Evolutionary conservation across 2,888 invertebrate genomes (phyloP).

Genomic region (Aporophyla nigra): DNA sequence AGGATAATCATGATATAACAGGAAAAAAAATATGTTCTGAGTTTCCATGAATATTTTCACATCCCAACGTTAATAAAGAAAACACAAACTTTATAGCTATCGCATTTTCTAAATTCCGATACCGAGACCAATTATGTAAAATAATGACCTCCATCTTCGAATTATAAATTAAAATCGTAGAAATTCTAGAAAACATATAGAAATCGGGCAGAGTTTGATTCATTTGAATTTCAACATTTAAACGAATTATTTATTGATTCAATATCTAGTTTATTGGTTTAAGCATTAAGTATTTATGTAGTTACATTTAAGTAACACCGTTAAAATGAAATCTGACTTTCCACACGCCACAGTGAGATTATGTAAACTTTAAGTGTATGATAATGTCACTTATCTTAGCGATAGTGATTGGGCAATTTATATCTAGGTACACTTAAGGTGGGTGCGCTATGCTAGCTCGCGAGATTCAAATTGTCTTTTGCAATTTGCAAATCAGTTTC

Average conservation of each 20-base stretch:
- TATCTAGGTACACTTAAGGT: background rate
- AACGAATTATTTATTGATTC: background rate
- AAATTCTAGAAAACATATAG: constrained; percentile 25
- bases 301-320: background rate
- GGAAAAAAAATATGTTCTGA: background rate
- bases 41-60: background rate
- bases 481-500: too few species aligned
- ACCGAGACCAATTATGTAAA: constrained; percentile 19
- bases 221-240: constrained; percentile 16
- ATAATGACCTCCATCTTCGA: background rate
- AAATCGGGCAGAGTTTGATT: constrained; percentile 7
- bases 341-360: constrained; percentile 12
- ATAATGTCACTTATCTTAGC: constrained; percentile 9
- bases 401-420: constrained; percentile 1
- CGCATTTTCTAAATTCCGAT: constrained; percentile 7
- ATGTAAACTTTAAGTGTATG: constrained; percentile 30
- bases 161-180: constrained; percentile 14
- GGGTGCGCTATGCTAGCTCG: too few species aligned
- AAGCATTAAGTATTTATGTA: background rate
- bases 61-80: background rate
- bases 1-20: background rate
- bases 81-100: background rate
- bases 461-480: too few species aligned
- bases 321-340: constrained; percentile 7
- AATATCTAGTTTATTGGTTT: background rate